These are phyloP conservation scores for Cephalotes varians DNA, from an alignment of 2,888 invertebrate species.

Conservation along the genomic window DNA sequence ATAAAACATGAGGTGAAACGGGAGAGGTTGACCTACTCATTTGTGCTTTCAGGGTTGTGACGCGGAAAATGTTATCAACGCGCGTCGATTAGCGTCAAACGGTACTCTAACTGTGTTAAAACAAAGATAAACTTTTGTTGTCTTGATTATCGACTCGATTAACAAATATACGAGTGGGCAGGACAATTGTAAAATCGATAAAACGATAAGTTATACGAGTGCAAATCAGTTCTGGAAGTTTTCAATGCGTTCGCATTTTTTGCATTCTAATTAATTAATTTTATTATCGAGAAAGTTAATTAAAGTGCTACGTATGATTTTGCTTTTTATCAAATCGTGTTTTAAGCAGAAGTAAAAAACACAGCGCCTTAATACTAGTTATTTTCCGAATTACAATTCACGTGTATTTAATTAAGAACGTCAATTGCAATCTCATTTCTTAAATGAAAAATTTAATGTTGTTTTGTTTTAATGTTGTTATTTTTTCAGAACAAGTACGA, in stretches of 20 bases:
- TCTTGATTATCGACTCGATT: constrained; percentile 38
- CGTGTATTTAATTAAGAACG: constrained; percentile 24
- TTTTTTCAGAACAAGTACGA: constrained; percentile 1
- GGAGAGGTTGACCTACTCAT: constrained; percentile 40
- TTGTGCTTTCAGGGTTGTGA: constrained; percentile 57
- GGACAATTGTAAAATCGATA: constrained; percentile 38
- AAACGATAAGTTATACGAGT: neutral
- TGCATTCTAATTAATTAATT: constrained; percentile 11
- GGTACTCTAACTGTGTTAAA: constrained; percentile 42
- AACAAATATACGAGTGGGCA: neutral
- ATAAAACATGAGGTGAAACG: constrained; percentile 54
- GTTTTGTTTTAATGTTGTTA: neutral
- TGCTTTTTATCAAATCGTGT: neutral
- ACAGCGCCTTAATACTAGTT: neutral
- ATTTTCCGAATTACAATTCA: neutral
- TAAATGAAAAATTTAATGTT: constrained; percentile 6
- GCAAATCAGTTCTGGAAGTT: neutral
- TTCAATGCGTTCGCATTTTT: neutral
- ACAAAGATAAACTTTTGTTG: constrained; percentile 59
- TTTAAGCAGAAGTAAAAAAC: constrained; percentile 3
- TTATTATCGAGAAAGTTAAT: constrained; percentile 4
- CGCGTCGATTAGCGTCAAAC: constrained; percentile 69
- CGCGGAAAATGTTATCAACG: constrained; percentile 63
- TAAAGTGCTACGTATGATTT: neutral
- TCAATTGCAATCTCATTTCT: constrained; percentile 11